phyloP scores from a whole-genome alignment of 2,888 invertebrate genomes.

The Erebia epiphron region DNA sequence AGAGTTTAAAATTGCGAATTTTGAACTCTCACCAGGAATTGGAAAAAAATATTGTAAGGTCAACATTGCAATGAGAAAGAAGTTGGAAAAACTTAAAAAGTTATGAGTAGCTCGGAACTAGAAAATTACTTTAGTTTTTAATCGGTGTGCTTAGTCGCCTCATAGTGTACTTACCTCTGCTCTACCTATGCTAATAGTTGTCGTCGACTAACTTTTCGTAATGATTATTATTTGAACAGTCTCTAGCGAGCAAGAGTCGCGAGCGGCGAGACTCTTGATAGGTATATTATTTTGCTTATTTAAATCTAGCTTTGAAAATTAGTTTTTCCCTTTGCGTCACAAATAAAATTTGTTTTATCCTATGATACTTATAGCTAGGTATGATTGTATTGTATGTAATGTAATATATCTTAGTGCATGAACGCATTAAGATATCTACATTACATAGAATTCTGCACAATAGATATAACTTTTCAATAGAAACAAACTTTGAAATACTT shows the following conservation, averaged over 20 bases:
- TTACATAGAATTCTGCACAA: no score
- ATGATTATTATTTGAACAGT: slow-evolving; percentile 21
- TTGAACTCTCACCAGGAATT: no score
- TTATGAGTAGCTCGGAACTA: slow-evolving; percentile 28
- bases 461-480: no score
- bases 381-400: no score
- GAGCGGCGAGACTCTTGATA: slow-evolving; percentile 5
- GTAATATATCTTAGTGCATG: no score
- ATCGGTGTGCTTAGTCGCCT: slow-evolving; percentile 31
- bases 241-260: slow-evolving; percentile 6
- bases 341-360: no score
- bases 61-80: slow-evolving; percentile 13
- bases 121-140: slow-evolving; percentile 37
- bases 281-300: slow-evolving; percentile 4
- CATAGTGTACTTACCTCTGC: slow-evolving; percentile 9
- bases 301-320: not conserved
- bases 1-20: not conserved
- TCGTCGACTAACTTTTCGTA: slow-evolving; percentile 28
- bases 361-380: no score
- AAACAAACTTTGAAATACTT: no score
- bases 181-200: slow-evolving; percentile 16
- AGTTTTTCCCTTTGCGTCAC: no score
- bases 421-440: no score
- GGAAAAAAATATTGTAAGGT: slow-evolving; percentile 6
- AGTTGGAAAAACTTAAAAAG: slow-evolving; percentile 25